Evolutionary conservation across 1,140 invertebrate species (phyloP).

Genomic region (Philopotamus ludificatus): DNA sequence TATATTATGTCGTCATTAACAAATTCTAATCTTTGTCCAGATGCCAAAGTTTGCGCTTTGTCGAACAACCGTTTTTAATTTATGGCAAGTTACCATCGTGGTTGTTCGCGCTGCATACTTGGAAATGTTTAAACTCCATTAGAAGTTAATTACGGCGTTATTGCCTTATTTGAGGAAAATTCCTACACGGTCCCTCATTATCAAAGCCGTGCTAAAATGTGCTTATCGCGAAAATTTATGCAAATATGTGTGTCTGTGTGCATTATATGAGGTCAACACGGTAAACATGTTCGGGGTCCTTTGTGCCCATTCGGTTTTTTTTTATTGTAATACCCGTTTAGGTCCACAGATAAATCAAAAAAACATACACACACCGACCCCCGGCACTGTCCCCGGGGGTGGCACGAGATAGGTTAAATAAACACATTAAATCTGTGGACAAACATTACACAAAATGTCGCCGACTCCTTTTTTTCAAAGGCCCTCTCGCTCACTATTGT

Average conservation of each 20-base stretch:
- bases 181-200: no score
- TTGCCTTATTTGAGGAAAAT: no score
- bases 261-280: not conserved
- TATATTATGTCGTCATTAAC: no score
- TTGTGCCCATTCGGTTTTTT: not conserved
- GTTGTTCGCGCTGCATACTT: no score
- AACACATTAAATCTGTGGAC: constrained; percentile 14
- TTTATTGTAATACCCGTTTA: not conserved
- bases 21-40: no score
- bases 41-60: no score
- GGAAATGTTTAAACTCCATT: no score
- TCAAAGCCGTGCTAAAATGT: no score
- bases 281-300: not conserved
- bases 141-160: no score
- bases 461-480: constrained; percentile 11
- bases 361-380: not conserved
- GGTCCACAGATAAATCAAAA: constrained; percentile 9
- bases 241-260: not conserved
- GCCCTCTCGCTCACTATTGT: constrained; percentile 11
- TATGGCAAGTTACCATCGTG: no score
- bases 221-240: no score
- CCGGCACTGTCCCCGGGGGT: not conserved
- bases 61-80: no score
- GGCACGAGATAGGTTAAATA: constrained; percentile 10
- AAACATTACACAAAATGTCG: constrained; percentile 19